Percentiles rank a stretch among this genome's conserved stretches.
Conservation (phyloP, 1,140 invertebrate species). For the Caenorhabditis brenneri region DNA sequence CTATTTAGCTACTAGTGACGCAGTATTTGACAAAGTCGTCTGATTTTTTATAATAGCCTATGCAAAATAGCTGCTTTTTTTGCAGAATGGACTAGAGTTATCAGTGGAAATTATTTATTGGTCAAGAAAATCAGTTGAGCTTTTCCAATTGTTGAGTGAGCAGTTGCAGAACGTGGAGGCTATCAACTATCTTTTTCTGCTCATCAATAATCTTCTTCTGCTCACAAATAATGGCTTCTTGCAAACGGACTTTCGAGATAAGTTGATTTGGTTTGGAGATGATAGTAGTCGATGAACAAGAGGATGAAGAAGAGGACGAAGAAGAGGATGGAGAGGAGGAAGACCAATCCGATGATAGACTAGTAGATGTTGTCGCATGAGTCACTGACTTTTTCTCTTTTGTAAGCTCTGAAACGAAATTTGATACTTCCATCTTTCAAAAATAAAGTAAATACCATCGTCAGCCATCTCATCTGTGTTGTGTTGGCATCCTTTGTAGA, state of each 20-base stretch:
- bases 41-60: too few relatives aligned
- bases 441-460: not conserved
- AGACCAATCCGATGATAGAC: not conserved
- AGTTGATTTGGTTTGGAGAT: not conserved
- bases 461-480: not conserved
- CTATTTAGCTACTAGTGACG: too few relatives aligned
- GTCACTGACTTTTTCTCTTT: too few relatives aligned
- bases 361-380: not conserved
- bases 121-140: not conserved
- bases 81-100: too few relatives aligned
- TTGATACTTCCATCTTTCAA: not conserved
- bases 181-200: too few relatives aligned
- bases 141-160: not conserved
- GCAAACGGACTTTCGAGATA: not conserved
- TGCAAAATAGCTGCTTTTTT: too few relatives aligned
- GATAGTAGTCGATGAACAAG: not conserved
- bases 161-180: not conserved
- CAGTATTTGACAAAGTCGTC: too few relatives aligned
- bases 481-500: not conserved
- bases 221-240: not conserved
- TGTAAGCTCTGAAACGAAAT: not conserved
- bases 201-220: constrained; percentile 26
- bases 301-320: too few relatives aligned
- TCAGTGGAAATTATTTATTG: too few relatives aligned
- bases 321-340: too few relatives aligned